phyloP scores from a whole-genome alignment of 2,113 vertebrate genomes.

The Uria aalge region DNA sequence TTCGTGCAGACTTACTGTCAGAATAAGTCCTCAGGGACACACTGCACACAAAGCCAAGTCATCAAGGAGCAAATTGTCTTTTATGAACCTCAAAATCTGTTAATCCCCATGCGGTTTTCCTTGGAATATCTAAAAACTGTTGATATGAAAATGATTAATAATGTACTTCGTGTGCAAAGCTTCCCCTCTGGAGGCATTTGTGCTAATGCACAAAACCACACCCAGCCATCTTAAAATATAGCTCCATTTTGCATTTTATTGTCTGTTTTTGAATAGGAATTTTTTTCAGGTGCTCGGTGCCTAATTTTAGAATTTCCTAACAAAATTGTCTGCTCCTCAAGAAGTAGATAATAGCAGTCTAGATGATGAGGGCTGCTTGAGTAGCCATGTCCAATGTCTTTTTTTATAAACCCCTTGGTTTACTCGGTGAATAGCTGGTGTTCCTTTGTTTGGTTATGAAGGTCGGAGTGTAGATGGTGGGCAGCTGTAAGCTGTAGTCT shows the following conservation, averaged over 20 bases:
- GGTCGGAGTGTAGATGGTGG: not conserved
- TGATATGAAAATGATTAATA: not conserved
- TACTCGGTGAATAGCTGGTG: not conserved
- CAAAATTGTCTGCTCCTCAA: not conserved
- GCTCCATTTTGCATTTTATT: not conserved
- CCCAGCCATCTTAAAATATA: not conserved
- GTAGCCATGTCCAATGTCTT: not conserved
- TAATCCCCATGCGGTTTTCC: not conserved
- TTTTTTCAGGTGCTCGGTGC: not conserved
- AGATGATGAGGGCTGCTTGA: not conserved
- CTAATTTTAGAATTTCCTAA: conserved; percentile 2
- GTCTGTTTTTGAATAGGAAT: not conserved
- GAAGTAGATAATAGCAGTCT: not conserved
- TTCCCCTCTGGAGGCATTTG: not conserved
- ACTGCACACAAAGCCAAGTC: not conserved
- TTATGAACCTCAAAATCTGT: not conserved
- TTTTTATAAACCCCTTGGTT: not conserved
- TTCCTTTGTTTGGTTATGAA: not conserved
- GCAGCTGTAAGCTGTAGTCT: not conserved
- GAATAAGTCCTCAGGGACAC: not conserved
- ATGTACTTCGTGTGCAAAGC: not conserved
- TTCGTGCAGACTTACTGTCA: not conserved
- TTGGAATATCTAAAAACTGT: not conserved
- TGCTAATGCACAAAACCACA: not conserved
- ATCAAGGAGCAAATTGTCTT: not conserved